phyloP scores from a whole-genome alignment of 2,888 invertebrate species.

The Meliscaeva auricollis region DNA sequence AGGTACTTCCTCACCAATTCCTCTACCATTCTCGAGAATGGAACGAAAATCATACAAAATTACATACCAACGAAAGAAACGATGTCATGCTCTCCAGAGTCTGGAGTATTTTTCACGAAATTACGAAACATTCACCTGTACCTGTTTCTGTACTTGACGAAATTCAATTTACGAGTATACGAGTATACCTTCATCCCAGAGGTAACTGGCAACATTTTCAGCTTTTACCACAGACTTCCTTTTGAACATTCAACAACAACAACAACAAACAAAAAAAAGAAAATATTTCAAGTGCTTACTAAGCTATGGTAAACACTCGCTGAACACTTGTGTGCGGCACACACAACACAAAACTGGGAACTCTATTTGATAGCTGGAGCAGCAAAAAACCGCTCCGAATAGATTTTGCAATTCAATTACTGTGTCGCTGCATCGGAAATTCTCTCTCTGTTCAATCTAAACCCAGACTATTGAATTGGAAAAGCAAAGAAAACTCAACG shows the following conservation, averaged over 20 bases:
- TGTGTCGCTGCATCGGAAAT: constrained; percentile 62
- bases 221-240: constrained; percentile 37
- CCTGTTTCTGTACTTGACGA: constrained; percentile 27
- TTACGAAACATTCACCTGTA: constrained; percentile 22
- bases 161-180: constrained; percentile 52
- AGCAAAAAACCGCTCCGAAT: constrained; percentile 2
- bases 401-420: constrained; percentile 71
- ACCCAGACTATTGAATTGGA: constrained; percentile 36
- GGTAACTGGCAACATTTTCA: constrained; percentile 67
- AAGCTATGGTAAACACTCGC: constrained; percentile 48
- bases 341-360: constrained; percentile 27
- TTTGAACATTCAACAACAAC: constrained; percentile 29
- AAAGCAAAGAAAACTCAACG: constrained; percentile 13
- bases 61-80: constrained; percentile 5
- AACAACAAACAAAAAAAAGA: constrained; percentile 30
- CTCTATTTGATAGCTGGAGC: neutral
- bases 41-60: constrained; percentile 14
- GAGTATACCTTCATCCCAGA: constrained; percentile 37
- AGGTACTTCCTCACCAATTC: neutral
- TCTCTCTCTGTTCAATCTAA: constrained; percentile 39
- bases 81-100: constrained; percentile 14
- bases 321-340: constrained; percentile 43
- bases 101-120: constrained; percentile 25
- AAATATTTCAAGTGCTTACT: constrained; percentile 63
- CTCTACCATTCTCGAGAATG: neutral